These are phyloP conservation scores for Metacarcinus magister DNA, from an alignment of 2,888 invertebrate species.

Conservation along the genomic window DNA sequence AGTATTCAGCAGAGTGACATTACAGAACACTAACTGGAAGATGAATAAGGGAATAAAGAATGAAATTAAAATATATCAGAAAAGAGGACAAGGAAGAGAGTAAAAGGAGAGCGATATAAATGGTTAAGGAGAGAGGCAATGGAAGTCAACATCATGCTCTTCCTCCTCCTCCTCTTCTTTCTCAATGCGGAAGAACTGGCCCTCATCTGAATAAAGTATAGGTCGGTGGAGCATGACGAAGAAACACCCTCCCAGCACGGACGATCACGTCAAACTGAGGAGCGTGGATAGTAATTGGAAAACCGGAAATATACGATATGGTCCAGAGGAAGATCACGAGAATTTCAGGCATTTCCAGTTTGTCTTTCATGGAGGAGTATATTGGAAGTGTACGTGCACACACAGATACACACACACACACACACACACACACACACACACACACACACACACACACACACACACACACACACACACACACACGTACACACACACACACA, in stretches of 20 bases:
- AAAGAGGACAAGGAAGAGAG: not conserved
- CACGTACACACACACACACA: not conserved
- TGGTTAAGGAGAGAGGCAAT: not conserved
- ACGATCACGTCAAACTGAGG: not conserved
- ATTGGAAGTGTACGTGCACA: not conserved
- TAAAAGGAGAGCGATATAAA: not conserved
- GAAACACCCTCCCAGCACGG: too few species aligned
- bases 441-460: too few species aligned
- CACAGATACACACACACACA: too few species aligned
- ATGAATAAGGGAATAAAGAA: not conserved
- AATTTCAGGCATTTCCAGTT: too few species aligned
- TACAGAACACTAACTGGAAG: too few species aligned
- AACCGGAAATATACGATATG: not conserved
- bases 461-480: not conserved
- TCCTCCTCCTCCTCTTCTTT: too few species aligned
- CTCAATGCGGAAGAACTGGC: too few species aligned
- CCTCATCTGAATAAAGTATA: too few species aligned
- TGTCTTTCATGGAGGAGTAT: too few species aligned
- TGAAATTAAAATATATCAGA: not conserved
- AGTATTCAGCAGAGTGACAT: too few species aligned
- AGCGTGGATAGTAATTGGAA: not conserved
- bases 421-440: too few species aligned
- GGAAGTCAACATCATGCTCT: too few species aligned
- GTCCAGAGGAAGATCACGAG: not conserved
- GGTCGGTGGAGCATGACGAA: not conserved